These are phyloP conservation scores for Bryconaethiops microstoma DNA, from an alignment of 2,797 vertebrate species.

Conservation along the genomic window DNA sequence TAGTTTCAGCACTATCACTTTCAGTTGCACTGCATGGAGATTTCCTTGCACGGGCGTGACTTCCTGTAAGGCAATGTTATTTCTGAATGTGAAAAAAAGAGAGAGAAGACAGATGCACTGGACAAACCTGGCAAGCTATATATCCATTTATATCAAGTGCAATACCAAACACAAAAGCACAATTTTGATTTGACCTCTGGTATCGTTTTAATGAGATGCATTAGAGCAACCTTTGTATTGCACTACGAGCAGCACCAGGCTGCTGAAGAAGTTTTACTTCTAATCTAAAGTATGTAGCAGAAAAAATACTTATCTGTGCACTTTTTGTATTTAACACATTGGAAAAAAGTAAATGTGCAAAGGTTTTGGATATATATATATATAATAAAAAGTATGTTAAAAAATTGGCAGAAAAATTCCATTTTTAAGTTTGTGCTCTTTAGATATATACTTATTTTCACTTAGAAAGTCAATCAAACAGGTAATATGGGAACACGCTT, in stretches of 20 bases:
- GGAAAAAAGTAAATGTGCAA: too few relatives aligned
- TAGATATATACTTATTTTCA: too few relatives aligned
- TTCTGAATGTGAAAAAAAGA: constrained; percentile 11
- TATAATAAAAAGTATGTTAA: too few relatives aligned
- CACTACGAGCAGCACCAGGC: background rate
- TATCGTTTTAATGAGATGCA: background rate
- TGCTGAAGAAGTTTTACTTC: background rate
- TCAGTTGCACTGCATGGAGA: constrained; percentile 34
- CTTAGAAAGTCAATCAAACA: too few relatives aligned
- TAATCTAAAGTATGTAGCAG: constrained; percentile 1
- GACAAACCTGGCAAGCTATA: background rate
- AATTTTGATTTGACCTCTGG: background rate
- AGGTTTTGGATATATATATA: too few relatives aligned
- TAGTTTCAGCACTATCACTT: constrained; percentile 37
- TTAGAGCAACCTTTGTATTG: background rate
- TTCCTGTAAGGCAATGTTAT: constrained; percentile 30
- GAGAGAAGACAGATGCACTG: background rate
- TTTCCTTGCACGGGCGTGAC: constrained; percentile 23
- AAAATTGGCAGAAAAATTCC: too few relatives aligned
- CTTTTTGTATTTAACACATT: too few relatives aligned
- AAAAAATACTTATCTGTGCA: too few relatives aligned
- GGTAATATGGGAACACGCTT: too few relatives aligned
- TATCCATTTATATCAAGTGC: background rate
- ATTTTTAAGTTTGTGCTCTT: too few relatives aligned
- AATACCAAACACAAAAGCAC: background rate